A percentile compares a stretch with the other conserved stretches of the same genome.
phyloP scores from a whole-genome alignment of 1,140 invertebrate species.

The Physella acuta region DNA sequence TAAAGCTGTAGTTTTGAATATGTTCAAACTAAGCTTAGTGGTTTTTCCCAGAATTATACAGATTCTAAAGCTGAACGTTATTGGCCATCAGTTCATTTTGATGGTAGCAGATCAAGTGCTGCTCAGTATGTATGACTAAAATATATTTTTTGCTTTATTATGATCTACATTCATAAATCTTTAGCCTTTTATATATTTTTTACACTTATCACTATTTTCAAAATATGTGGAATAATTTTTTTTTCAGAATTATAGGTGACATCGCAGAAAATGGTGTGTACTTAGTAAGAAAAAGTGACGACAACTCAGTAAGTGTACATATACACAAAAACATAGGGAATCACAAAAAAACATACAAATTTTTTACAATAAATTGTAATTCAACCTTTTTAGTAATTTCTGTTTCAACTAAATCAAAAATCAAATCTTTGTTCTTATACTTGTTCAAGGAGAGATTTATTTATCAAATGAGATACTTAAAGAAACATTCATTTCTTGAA shows the following conservation, averaged over 20 bases:
- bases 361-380: neutral
- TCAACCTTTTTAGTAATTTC: no score
- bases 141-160: neutral
- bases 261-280: conserved; percentile 9
- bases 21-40: no score
- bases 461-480: no score
- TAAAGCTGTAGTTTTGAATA: no score
- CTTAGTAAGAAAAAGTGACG: conserved; percentile 8
- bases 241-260: neutral
- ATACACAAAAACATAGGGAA: neutral
- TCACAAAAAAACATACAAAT: neutral
- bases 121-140: neutral
- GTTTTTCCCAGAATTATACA: no score
- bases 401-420: no score
- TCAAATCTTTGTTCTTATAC: no score
- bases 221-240: neutral
- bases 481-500: no score
- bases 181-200: neutral
- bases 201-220: neutral
- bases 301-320: conserved; percentile 5
- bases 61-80: neutral
- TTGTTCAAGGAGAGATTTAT: no score
- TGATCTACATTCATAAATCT: no score
- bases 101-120: neutral
- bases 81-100: conserved; percentile 7